A percentile compares a stretch with the other conserved stretches of the same genome.
phyloP scores from a whole-genome alignment of 1,140 invertebrate genomes.

The Adoxophyes honmai region DNA sequence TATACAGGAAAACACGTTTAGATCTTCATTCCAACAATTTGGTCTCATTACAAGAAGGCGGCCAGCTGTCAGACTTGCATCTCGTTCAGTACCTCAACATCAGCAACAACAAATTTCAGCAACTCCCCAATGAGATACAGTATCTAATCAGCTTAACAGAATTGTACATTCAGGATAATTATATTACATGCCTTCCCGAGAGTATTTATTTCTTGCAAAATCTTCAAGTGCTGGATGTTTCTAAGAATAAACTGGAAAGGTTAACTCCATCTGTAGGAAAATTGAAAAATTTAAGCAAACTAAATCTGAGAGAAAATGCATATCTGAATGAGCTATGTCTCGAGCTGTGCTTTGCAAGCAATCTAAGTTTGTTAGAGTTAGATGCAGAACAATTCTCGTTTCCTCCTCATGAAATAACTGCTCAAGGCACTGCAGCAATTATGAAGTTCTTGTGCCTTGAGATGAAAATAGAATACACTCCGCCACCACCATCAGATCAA shows the following conservation, averaged over 20 bases:
- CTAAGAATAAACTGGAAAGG: conserved; percentile 83
- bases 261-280: conserved; percentile 82
- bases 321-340: conserved; percentile 79
- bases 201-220: conserved; percentile 80
- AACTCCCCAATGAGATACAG: conserved; percentile 80
- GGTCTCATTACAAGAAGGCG: conserved; percentile 82
- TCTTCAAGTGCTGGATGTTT: conserved; percentile 83
- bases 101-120: conserved; percentile 82
- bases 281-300: conserved; percentile 77
- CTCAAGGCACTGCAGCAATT: conserved; percentile 80
- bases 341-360: conserved; percentile 79
- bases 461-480: conserved; percentile 60
- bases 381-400: conserved; percentile 80
- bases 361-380: conserved; percentile 78
- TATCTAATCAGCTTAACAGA: conserved; percentile 81
- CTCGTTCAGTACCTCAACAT: conserved; percentile 84
- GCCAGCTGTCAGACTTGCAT: conserved; percentile 82
- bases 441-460: conserved; percentile 81
- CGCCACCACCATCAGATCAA: conserved; percentile 35
- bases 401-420: conserved; percentile 79
- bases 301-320: conserved; percentile 80
- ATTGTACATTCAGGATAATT: conserved; percentile 82
- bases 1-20: conserved; percentile 85
- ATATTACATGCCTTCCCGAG: conserved; percentile 81
- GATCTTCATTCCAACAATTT: conserved; percentile 83